Percentiles rank a stretch among this genome's conserved stretches.
Evolutionary conservation across 2,113 vertebrate genomes (phyloP).

Genomic region (Polypterus bichir): DNA sequence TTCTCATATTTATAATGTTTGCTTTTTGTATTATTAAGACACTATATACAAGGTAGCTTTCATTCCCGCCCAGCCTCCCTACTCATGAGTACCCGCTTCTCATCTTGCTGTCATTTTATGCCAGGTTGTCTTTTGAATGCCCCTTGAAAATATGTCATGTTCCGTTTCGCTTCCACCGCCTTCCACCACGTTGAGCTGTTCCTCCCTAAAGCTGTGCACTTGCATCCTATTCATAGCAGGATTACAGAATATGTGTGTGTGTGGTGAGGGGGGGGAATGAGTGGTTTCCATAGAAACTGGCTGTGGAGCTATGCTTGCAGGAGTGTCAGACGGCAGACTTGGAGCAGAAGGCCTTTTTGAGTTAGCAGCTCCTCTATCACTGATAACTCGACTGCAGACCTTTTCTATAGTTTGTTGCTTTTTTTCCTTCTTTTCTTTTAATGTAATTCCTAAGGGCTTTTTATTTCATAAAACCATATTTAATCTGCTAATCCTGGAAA

Average conservation of each 20-base stretch:
- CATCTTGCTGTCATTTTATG: too few relatives aligned
- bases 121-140: too few relatives aligned
- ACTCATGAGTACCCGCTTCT: too few relatives aligned
- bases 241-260: conserved; percentile 26
- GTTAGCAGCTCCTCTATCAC: conserved; percentile 17
- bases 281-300: conserved; percentile 34
- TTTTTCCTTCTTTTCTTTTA: conserved; percentile 10
- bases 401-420: background rate
- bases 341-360: conserved; percentile 1
- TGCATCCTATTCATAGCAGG: conserved; percentile 48
- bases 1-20: too few relatives aligned
- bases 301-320: conserved; percentile 21
- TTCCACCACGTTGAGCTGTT: conserved; percentile 36
- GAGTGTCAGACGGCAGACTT: conserved; percentile 16
- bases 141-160: conserved; percentile 15
- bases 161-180: conserved; percentile 31
- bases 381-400: conserved; percentile 1
- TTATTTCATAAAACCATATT: background rate
- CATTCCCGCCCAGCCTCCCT: too few relatives aligned
- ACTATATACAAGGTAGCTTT: too few relatives aligned
- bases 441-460: background rate
- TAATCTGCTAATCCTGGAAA: background rate
- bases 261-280: conserved; percentile 5
- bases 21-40: too few relatives aligned
- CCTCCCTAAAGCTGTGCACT: conserved; percentile 30